Base-by-base conservation (phyloP, 2,113 vertebrate genomes). In the Corapipo altera region DNA sequence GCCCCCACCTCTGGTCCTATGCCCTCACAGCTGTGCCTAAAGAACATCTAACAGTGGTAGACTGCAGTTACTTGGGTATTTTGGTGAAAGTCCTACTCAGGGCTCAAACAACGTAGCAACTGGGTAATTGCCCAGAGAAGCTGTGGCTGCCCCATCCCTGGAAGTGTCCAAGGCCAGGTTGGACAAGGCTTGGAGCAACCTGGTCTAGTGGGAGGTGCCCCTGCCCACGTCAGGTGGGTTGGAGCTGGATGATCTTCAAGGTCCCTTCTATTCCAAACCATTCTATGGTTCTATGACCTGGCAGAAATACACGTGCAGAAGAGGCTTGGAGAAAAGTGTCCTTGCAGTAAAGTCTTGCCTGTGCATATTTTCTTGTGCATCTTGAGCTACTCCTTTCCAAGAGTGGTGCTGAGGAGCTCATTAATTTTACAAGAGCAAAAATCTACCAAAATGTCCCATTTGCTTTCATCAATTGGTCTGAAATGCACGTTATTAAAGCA, bases 351-450 rank as follows among this genome's bases (percentile, higher is more conserved):
- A 85, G n/a, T 67, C 84, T 87, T 82, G 48, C 39, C 8, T 19
- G 26, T 37, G n/a, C 14, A 0, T 27, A 37, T 71, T 58, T 72
- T 61, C 58, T 30, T 32, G 64, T 43, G 14, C 17, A 4, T 85
- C 85, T 93, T 41, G 43, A 80, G 72, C 71, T 94, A 67, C 92
- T 95, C 82, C 71, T 86, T 96, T 96, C 82, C 91, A 66, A 93
- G 75, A 52, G 67, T 64, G 64, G 78, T 71, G 55, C 86, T 83
- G 81, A 83, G 48, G 64, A 95, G 80, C 86, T 30, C 91, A 88
- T 80, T 74, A 91, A 96, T 96, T 96, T 97, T 89, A 90, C 58
- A 92, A 37, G 90, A 93, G 83, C 37, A 78, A 92, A 93, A 95
- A 89, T 54, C 91, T 90, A 91, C 73, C 32, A 17, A 95, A 97